Evolutionary conservation across 1,140 invertebrate species (phyloP).

Genomic region (Diabrotica virgifera): DNA sequence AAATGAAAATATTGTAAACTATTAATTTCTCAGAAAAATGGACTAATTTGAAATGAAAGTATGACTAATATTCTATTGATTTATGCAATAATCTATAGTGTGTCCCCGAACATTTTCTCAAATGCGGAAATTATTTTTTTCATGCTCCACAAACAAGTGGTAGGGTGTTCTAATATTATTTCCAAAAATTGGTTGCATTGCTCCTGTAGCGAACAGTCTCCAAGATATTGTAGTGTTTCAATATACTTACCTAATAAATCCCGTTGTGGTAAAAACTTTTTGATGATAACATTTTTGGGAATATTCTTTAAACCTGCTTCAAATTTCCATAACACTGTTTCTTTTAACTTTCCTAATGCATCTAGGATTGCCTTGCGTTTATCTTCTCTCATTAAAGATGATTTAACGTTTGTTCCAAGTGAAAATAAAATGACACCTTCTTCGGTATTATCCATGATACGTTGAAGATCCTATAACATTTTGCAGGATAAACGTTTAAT

Average conservation of each 20-base stretch:
- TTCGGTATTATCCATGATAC: constrained; percentile 49
- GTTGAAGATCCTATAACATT: constrained; percentile 48
- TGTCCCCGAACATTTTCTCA: too few species aligned
- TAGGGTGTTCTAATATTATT: too few species aligned
- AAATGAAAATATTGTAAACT: too few species aligned
- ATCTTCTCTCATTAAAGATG: constrained; percentile 44
- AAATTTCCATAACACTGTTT: constrained; percentile 56
- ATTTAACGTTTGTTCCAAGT: constrained; percentile 51
- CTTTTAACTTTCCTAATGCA: constrained; percentile 51
- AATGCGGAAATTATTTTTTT: too few species aligned
- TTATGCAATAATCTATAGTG: too few species aligned
- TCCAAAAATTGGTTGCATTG: too few species aligned
- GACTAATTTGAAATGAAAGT: too few species aligned
- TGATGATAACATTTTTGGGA: constrained; percentile 50
- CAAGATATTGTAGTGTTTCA: too few species aligned
- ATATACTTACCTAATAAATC: constrained; percentile 52
- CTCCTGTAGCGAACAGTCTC: too few species aligned
- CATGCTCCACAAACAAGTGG: too few species aligned
- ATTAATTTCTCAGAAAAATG: too few species aligned
- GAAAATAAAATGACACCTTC: constrained; percentile 52
- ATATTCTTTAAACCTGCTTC: constrained; percentile 48
- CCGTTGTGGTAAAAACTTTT: constrained; percentile 58
- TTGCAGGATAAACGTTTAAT: constrained; percentile 11
- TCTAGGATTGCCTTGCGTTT: constrained; percentile 46
- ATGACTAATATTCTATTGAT: too few species aligned